Evolutionary conservation across 23 tunicate genomes (phyloP), one percentile per base, ranked within the genome.

Genomic region (Ciona savignyi): DNA sequence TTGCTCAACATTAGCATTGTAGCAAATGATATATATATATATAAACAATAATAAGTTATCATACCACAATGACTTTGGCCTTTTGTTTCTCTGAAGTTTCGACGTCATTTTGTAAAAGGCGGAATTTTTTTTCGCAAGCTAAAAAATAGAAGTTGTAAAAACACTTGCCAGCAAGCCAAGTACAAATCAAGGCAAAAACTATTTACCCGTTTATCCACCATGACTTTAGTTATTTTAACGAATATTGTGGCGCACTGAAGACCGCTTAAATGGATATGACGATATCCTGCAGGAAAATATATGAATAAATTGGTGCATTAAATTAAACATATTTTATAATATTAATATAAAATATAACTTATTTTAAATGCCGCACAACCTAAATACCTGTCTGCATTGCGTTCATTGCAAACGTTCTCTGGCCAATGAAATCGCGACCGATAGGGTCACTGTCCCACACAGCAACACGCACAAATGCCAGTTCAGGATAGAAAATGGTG

Each of bases 401-500:
- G 3, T 51, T 68, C 29, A 88, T 27, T 2, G 87, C 66, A 25
- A 88, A 60, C 22, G 96, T 88, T 62, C 87, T 35, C 48, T 88
- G 96, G 2, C 96, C 96, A 51, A 88, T 88, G 62, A 78, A 88
- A 60, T 88, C 96, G 30, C 87, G 71, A 1, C 96, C 87, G 25
- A 88, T 88, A 1, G 96, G 96, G 62, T 88, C 96, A 25, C 75
- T 81, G 67, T 88, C 96, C 96, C 96, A 88, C 25, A 88, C 87
- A 26, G 64, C 77, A 61, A 88, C 81, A n/a, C 96, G 42, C 11
- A 88, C 67, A 30, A 88, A 88, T n/a, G 87, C 82, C 25, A 88
- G 70, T 26, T 88, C 87, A 1, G 88, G 96, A 33, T 71, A 67
- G 28, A 29, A 56, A 1, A 88, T 48, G 20, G 42, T 60, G 60